Evolutionary conservation across 2,113 vertebrate species (phyloP).

Genomic region (Catagonus wagneri): DNA sequence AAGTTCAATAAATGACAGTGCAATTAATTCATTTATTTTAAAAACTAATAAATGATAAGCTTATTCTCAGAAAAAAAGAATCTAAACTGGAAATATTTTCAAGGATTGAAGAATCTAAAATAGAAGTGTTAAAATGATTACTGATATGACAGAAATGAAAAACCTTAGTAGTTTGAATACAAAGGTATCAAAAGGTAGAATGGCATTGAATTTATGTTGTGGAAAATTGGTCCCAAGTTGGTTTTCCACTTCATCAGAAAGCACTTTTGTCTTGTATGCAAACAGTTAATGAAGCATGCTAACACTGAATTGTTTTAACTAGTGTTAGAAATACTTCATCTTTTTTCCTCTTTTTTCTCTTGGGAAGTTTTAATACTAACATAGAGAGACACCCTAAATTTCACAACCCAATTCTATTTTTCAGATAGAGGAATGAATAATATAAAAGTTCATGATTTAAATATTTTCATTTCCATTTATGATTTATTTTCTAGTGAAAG

Average conservation of each 20-base stretch:
- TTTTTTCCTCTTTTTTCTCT: slow-evolving; percentile 77
- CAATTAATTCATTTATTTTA: background rate
- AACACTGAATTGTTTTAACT: slow-evolving; percentile 85
- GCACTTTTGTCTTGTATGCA: slow-evolving; percentile 90
- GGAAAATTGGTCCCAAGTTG: slow-evolving; percentile 93
- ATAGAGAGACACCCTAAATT: slow-evolving; percentile 47
- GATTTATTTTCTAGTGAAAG: slow-evolving; percentile 72
- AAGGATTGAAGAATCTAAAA: slow-evolving; percentile 79
- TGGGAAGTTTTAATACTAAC: slow-evolving; percentile 60
- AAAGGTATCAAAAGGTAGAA: slow-evolving; percentile 87
- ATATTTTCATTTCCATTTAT: slow-evolving; percentile 68
- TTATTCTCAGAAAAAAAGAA: slow-evolving; percentile 72
- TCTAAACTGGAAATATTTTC: slow-evolving; percentile 71
- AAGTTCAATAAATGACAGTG: background rate
- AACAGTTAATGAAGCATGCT: slow-evolving; percentile 91
- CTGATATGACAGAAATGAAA: slow-evolving; percentile 81
- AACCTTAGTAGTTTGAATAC: slow-evolving; percentile 82
- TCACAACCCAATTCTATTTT: slow-evolving; percentile 60
- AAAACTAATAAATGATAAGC: slow-evolving; percentile 67
- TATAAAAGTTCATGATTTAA: slow-evolving; percentile 54
- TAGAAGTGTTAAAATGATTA: slow-evolving; percentile 84
- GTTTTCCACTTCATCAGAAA: slow-evolving; percentile 91
- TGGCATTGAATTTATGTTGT: slow-evolving; percentile 91
- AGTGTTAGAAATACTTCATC: slow-evolving; percentile 77
- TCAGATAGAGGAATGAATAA: slow-evolving; percentile 28